These are phyloP conservation scores for Rhincodon typus DNA, from an alignment of 2,797 vertebrate genomes.

Conservation along the genomic window DNA sequence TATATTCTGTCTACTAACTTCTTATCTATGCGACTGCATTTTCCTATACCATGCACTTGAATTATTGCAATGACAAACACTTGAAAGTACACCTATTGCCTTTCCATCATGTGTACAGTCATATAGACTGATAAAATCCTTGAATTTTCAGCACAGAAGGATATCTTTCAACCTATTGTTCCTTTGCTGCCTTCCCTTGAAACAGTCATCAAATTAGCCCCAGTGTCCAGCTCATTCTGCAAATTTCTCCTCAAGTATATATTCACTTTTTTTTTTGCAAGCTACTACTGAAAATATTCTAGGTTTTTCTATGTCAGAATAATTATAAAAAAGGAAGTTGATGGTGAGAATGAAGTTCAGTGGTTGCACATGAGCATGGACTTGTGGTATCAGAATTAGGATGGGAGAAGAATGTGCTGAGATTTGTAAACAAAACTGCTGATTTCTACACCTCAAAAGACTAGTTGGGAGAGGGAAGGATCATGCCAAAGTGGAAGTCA, in stretches of 20 bases:
- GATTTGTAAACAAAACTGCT: background rate
- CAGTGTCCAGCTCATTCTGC: no score
- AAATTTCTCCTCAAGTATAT: background rate
- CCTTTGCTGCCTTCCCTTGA: background rate
- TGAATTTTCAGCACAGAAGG: background rate
- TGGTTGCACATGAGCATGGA: background rate
- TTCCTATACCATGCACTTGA: background rate
- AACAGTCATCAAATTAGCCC: background rate
- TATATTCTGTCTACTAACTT: background rate
- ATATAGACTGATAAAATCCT: background rate
- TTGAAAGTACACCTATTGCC: background rate
- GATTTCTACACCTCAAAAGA: background rate
- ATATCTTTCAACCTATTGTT: background rate
- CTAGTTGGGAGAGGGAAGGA: background rate
- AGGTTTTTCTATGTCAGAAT: background rate
- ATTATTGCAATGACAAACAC: background rate
- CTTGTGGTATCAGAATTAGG: background rate
- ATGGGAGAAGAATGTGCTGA: background rate
- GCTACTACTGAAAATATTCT: background rate
- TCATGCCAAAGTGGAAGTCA: background rate
- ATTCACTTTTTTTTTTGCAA: background rate
- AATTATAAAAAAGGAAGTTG: background rate
- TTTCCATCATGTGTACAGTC: background rate
- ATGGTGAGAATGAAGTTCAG: background rate
- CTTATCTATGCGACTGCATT: background rate